Conservation (phyloP, 2,888 invertebrate genomes). For the Acronicta leporina region DNA sequence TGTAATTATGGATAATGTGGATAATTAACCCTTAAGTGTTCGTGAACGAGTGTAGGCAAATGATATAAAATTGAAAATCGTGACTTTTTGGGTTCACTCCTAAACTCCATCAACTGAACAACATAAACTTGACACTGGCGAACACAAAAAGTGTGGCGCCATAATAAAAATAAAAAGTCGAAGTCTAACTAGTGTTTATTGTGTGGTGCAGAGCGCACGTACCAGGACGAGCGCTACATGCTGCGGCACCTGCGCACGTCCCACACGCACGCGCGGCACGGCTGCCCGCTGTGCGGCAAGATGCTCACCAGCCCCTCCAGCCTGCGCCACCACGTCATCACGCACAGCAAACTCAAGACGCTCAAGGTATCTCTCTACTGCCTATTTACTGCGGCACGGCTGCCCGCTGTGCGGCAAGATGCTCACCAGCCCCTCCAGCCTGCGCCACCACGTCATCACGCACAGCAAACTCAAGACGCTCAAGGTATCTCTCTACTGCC, state of each 20-base stretch:
- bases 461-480: constrained; percentile 82
- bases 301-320: constrained; percentile 71
- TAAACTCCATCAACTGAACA: no score
- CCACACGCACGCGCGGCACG: constrained; percentile 77
- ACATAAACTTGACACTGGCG: no score
- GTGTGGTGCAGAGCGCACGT: constrained; percentile 75
- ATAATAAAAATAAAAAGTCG: no score
- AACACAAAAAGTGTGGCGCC: no score
- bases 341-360: constrained; percentile 82
- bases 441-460: constrained; percentile 85
- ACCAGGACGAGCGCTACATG: constrained; percentile 86
- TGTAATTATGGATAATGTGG: no score
- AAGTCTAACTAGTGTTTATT: not conserved
- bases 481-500: constrained; percentile 63
- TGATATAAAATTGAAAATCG: no score
- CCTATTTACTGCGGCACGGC: constrained; percentile 57
- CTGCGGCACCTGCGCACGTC: constrained; percentile 85
- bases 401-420: constrained; percentile 85
- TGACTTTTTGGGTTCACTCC: no score
- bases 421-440: constrained; percentile 71
- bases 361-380: constrained; percentile 68
- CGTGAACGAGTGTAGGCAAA: no score
- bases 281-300: constrained; percentile 85
- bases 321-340: constrained; percentile 83
- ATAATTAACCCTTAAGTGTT: no score